These are phyloP conservation scores for Anomalospiza imberbis DNA, from an alignment of 2,797 vertebrate genomes.

Conservation along the genomic window DNA sequence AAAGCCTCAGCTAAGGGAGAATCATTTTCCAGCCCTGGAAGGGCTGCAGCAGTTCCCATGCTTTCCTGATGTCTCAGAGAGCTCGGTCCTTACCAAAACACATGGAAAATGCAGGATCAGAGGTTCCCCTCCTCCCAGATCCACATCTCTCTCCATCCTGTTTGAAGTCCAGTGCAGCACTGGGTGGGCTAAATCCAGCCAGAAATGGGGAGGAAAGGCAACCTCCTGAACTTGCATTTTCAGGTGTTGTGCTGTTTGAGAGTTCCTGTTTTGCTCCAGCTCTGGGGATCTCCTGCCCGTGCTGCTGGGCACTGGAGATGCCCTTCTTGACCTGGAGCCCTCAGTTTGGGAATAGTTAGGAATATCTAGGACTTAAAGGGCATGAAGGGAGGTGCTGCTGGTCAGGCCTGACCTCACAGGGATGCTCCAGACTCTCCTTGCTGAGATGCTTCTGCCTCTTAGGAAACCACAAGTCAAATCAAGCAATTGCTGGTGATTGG, in stretches of 20 bases:
- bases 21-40: neutral
- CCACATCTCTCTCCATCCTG: neutral
- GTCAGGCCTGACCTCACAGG: neutral
- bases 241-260: neutral
- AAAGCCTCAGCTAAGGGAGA: neutral
- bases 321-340: neutral
- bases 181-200: neutral
- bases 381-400: neutral
- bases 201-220: neutral
- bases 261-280: neutral
- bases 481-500: neutral
- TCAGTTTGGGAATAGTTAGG: neutral
- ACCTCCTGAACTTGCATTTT: neutral
- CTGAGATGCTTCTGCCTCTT: neutral
- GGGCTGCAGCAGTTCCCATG: neutral
- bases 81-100: neutral
- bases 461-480: neutral
- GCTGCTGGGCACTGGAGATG: neutral
- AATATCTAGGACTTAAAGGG: neutral
- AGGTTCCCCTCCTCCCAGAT: neutral
- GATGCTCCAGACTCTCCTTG: neutral
- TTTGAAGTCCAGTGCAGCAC: neutral
- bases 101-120: neutral
- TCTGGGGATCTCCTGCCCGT: neutral
- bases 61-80: neutral